phyloP scores from a whole-genome alignment of 2,888 invertebrate species.

The Calliopum simillimum region DNA sequence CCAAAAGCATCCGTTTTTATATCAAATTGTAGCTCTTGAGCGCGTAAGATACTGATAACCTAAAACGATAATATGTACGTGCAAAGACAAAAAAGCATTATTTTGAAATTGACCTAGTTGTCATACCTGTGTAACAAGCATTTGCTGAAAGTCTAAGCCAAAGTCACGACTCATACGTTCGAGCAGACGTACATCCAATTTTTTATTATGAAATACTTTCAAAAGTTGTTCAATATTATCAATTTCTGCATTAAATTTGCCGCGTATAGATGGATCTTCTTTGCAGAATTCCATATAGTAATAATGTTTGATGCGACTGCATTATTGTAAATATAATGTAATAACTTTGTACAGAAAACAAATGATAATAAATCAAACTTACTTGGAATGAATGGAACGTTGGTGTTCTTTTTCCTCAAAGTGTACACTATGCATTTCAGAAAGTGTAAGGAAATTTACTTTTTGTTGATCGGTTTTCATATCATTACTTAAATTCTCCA shows the following conservation, averaged over 20 bases:
- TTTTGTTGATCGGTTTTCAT: constrained; percentile 62
- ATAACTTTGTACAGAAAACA: neutral
- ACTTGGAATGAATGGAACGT: constrained; percentile 58
- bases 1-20: constrained; percentile 61
- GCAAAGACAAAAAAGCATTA: neutral
- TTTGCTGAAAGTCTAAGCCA: constrained; percentile 63
- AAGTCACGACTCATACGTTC: constrained; percentile 64
- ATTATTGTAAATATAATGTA: neutral
- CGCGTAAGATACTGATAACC: constrained; percentile 60
- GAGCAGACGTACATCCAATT: constrained; percentile 61
- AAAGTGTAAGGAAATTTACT: constrained; percentile 62
- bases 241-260: constrained; percentile 61
- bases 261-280: constrained; percentile 60
- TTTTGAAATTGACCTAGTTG: neutral
- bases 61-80: constrained; percentile 37
- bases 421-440: constrained; percentile 63
- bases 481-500: constrained; percentile 58
- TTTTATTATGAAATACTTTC: constrained; percentile 62
- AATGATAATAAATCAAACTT: constrained; percentile 30
- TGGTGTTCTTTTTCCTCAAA: constrained; percentile 56
- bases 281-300: constrained; percentile 66
- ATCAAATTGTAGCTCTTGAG: constrained; percentile 62
- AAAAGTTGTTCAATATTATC: constrained; percentile 61
- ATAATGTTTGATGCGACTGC: constrained; percentile 63
- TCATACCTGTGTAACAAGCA: constrained; percentile 61